Evolutionary conservation across 2,113 vertebrate genomes (phyloP).

Genomic region (Brienomyrus longianalis): DNA sequence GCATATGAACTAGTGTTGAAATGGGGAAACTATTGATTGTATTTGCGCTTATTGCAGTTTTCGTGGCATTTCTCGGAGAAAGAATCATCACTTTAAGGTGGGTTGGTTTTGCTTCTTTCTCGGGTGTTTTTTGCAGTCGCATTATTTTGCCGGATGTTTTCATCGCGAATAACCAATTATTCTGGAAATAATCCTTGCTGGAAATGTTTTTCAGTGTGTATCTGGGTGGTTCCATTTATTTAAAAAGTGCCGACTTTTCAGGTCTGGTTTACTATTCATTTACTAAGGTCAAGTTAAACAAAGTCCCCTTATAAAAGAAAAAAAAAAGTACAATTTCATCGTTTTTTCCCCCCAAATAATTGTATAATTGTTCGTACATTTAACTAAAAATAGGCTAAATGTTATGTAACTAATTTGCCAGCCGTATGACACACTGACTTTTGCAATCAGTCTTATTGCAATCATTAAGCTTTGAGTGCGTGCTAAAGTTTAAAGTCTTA

Average conservation of each 20-base stretch:
- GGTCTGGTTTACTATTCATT: not conserved
- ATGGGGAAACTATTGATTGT: conserved; percentile 50
- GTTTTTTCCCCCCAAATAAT: not conserved
- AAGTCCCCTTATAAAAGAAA: not conserved
- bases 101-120: conserved; percentile 5
- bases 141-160: not conserved
- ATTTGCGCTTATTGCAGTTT: conserved; percentile 34
- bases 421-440: not conserved
- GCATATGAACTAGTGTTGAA: not conserved
- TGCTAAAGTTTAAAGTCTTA: conserved; percentile 4
- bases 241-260: not conserved
- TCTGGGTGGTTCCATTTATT: not conserved
- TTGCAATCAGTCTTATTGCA: not conserved
- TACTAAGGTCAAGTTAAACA: not conserved
- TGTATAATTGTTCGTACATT: not conserved
- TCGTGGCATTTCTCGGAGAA: conserved; percentile 48
- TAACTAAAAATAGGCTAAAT: not conserved
- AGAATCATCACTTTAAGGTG: conserved; percentile 51
- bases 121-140: not conserved
- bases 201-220: not conserved
- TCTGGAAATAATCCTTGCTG: not conserved
- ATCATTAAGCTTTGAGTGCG: not conserved
- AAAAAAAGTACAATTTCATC: not conserved
- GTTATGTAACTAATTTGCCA: not conserved
- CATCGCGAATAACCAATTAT: not conserved